A percentile compares a stretch with the other conserved stretches of the same genome.
These are phyloP conservation scores for Tetraneura akinire DNA, from an alignment of 1,140 invertebrate genomes.

Conservation along the genomic window DNA sequence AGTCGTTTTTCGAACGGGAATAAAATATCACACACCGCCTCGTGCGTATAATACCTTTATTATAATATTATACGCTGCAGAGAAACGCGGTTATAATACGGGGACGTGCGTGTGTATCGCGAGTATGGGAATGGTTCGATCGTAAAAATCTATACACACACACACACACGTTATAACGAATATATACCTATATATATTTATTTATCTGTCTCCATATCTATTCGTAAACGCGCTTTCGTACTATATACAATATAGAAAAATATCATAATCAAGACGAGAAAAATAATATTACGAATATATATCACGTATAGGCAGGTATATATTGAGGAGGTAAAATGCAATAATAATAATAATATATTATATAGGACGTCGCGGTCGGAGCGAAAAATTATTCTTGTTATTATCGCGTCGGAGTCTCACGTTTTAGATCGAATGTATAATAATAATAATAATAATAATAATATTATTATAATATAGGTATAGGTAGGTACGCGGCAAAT, in stretches of 20 bases:
- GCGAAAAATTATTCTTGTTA: slow-evolving; percentile 50
- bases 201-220: slow-evolving; percentile 45
- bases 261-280: slow-evolving; percentile 47
- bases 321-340: too few species aligned
- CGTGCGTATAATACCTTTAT: too few species aligned
- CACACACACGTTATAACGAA: too few species aligned
- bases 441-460: too few species aligned
- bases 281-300: too few species aligned
- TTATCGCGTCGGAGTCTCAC: slow-evolving; percentile 41
- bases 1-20: background rate
- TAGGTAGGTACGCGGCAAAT: too few species aligned
- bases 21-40: background rate
- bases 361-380: slow-evolving; percentile 45
- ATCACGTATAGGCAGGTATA: background rate
- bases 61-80: background rate
- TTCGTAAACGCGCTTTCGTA: background rate
- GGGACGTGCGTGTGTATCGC: background rate
- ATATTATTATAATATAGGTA: too few species aligned
- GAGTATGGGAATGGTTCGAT: slow-evolving; percentile 39
- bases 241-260: slow-evolving; percentile 8
- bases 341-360: slow-evolving; percentile 1
- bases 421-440: slow-evolving; percentile 40
- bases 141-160: slow-evolving; percentile 44
- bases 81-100: slow-evolving; percentile 14
- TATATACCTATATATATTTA: slow-evolving; percentile 28